Evolutionary conservation across 2,797 vertebrate genomes (phyloP).

Genomic region (Sebastes miniatus): DNA sequence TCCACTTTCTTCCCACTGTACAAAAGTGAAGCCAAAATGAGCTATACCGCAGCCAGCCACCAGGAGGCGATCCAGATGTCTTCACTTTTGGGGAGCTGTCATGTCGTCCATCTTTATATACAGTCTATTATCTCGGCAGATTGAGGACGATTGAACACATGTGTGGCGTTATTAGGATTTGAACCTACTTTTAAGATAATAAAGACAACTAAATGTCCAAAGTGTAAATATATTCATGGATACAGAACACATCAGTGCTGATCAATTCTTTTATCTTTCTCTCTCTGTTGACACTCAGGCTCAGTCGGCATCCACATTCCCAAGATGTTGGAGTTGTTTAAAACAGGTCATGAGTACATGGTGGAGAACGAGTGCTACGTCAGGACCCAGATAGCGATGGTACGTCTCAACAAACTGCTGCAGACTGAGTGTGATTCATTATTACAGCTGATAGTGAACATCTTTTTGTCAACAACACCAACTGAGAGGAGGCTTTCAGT

Average conservation of each 20-base stretch:
- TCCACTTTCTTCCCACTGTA: too few relatives aligned
- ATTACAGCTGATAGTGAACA: background rate
- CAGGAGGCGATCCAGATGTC: too few relatives aligned
- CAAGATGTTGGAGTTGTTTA: constrained; percentile 87
- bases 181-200: too few relatives aligned
- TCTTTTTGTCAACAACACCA: background rate
- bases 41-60: background rate
- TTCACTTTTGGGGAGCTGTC: too few relatives aligned
- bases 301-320: constrained; percentile 85
- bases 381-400: constrained; percentile 86
- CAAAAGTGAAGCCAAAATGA: too few relatives aligned
- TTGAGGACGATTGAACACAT: background rate
- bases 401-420: constrained; percentile 66
- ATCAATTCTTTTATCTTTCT: background rate
- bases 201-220: background rate
- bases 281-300: constrained; percentile 73
- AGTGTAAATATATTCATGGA: background rate
- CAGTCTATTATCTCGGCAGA: too few relatives aligned
- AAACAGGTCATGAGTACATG: constrained; percentile 83
- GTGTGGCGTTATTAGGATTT: background rate
- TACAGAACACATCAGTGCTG: too few relatives aligned
- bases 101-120: too few relatives aligned
- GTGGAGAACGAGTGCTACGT: constrained; percentile 83
- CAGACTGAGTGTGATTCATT: background rate
- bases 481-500: background rate